Base-by-base conservation (phyloP, 37 sponge, comb jelly and placozoan genomes). In the Lycopodina hypogea region DNA sequence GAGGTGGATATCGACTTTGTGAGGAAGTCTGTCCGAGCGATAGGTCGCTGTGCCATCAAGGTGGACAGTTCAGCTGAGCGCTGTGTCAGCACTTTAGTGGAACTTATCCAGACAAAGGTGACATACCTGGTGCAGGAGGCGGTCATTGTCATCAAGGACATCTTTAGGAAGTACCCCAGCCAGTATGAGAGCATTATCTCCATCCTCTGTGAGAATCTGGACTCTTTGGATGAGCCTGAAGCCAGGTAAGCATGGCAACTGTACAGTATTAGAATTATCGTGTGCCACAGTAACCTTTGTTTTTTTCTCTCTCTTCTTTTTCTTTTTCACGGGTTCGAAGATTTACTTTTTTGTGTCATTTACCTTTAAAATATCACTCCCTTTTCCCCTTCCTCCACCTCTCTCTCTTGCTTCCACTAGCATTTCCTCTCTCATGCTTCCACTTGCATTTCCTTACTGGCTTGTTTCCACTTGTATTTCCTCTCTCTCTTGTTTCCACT, bases 1-100 rank as follows among this genome's bases (percentile, higher is more conserved):
- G 99, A 98, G 58, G 99, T 98, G 15, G 99, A 98, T 86, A 96
- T 98, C 34, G 99, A 98, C 83, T 98, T 98, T 89, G 99, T 98
- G 59, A 81, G 99, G 1, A 96, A 96, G 77, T 84, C 99, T 14
- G 99, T 98, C 22, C 81, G 99, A 36, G 99, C 99, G 21, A 98
- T 98, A 73, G 99, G 99, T 0, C 88, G 99, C 17, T 98, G 99
- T 93, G 99, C 99, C 71, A 98, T 98, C 84, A 98, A 98, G 82
- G 99, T 98, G 53, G 96, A 96, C 77, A 81, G 82, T 11, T 55
- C 92, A 9, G 94, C 99, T 68, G 99, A 98, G 78, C 77, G 93
- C 17, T 95, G 96, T 84, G 96, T 98, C 38, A 65, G 80, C 41
- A 98, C 99, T 2, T 86, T 98, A 68, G 76, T 98, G 66, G 99